Conservation (phyloP, 92 coral and sea anemone genomes). For the Zoanthus sociatus region DNA sequence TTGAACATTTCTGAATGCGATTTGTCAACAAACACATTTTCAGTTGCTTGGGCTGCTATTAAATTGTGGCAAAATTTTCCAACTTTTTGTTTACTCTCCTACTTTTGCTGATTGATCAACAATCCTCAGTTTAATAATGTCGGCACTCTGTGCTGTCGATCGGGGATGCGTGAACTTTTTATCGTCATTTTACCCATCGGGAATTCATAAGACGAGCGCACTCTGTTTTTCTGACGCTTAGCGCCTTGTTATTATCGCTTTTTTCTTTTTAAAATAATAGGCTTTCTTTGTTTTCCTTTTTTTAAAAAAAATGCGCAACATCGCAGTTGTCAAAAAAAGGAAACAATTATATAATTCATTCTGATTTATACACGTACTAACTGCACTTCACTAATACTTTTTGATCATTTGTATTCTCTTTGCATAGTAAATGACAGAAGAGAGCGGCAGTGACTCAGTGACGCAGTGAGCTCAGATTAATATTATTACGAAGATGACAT, state of each 20-base stretch:
- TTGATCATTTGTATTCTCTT: slow-evolving; percentile 9
- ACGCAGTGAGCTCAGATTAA: too few relatives aligned
- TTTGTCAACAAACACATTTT: too few relatives aligned
- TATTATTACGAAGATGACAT: slow-evolving; percentile 26
- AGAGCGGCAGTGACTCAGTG: background rate
- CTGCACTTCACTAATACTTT: background rate
- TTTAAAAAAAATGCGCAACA: slow-evolving; percentile 7
- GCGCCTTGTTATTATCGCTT: slow-evolving; percentile 31
- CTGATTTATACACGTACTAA: too few relatives aligned
- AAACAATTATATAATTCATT: background rate
- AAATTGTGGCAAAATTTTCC: too few relatives aligned
- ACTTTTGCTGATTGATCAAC: too few relatives aligned
- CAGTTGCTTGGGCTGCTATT: too few relatives aligned
- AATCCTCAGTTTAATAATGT: too few relatives aligned
- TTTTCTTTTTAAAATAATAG: slow-evolving; percentile 26
- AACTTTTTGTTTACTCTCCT: too few relatives aligned
- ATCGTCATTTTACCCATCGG: too few relatives aligned
- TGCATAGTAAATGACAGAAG: background rate
- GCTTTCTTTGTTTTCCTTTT: slow-evolving; percentile 51
- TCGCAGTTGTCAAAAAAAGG: slow-evolving; percentile 5
- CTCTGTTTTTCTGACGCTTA: slow-evolving; percentile 16
- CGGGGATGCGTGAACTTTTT: background rate
- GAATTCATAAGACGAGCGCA: too few relatives aligned
- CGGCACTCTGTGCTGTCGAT: too few relatives aligned
- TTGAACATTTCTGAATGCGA: too few relatives aligned